Conservation (phyloP, 1,140 invertebrate species). For the Colletes latitarsis region DNA sequence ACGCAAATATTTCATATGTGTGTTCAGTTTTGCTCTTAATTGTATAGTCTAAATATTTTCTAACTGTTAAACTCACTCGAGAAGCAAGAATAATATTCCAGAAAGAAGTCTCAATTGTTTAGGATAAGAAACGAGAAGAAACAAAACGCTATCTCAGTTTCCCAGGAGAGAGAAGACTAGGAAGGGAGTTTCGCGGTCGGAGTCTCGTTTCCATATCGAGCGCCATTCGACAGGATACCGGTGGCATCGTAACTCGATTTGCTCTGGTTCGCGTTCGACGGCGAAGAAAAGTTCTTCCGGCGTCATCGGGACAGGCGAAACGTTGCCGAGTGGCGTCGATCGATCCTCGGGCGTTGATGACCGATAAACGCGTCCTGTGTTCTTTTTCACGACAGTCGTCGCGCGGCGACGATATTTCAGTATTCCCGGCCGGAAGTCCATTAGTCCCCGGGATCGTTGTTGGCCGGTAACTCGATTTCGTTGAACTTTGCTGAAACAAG, state of each 20-base stretch:
- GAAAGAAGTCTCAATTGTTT: background rate
- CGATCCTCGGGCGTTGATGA: slow-evolving; percentile 43
- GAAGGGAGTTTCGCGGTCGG: slow-evolving; percentile 40
- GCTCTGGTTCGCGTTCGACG: slow-evolving; percentile 21
- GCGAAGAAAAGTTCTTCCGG: slow-evolving; percentile 36
- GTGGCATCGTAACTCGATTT: slow-evolving; percentile 64
- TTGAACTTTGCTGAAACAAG: slow-evolving; percentile 33
- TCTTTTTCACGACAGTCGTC: background rate
- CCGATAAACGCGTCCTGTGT: slow-evolving; percentile 48
- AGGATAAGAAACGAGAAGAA: background rate
- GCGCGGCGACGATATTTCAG: slow-evolving; percentile 7
- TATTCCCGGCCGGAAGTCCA: slow-evolving; percentile 56
- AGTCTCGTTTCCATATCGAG: slow-evolving; percentile 63
- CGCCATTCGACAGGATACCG: slow-evolving; percentile 56
- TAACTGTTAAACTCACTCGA: no score
- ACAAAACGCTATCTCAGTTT: background rate
- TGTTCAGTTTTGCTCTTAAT: no score
- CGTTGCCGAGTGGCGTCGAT: slow-evolving; percentile 35
- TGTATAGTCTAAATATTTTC: no score
- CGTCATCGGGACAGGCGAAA: slow-evolving; percentile 33
- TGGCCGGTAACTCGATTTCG: slow-evolving; percentile 61
- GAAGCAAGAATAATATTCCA: background rate
- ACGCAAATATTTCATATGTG: no score
- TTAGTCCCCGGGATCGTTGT: slow-evolving; percentile 60
- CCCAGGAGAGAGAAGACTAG: background rate